phyloP scores from a whole-genome alignment of 1,140 invertebrate species.

The Metopolophium dirhodum region DNA sequence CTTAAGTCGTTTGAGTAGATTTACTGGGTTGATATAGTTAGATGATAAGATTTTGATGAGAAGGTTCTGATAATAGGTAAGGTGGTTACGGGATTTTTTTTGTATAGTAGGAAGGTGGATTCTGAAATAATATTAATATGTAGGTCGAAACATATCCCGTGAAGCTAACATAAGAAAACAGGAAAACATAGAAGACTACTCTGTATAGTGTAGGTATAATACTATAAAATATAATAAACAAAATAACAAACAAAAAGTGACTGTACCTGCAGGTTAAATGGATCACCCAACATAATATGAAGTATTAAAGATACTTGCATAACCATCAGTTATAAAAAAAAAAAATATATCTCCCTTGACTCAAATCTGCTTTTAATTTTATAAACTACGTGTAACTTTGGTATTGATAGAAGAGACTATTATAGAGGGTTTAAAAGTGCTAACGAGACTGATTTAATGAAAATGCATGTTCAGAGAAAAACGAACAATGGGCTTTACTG shows the following conservation, averaged over 20 bases:
- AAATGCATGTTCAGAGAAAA: slow-evolving; percentile 38
- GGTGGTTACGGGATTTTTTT: not conserved
- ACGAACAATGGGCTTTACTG: slow-evolving; percentile 10
- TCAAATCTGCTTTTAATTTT: slow-evolving; percentile 18
- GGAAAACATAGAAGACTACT: not conserved
- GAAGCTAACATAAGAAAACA: not conserved
- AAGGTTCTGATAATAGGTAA: not conserved
- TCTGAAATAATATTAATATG: not conserved
- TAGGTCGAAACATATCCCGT: not conserved
- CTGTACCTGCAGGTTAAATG: not conserved
- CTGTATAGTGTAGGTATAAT: not conserved
- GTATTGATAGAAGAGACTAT: not conserved
- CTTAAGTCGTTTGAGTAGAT: not conserved
- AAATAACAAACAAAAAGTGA: not conserved
- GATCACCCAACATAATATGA: not conserved
- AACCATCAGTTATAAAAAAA: not conserved
- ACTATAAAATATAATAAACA: not conserved
- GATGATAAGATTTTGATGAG: not conserved
- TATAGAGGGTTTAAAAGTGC: slow-evolving; percentile 16
- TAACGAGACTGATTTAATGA: slow-evolving; percentile 45
- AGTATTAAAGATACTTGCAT: slow-evolving; percentile 6
- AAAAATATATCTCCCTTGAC: not conserved
- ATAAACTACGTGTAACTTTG: slow-evolving; percentile 12
- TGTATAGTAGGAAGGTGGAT: not conserved
- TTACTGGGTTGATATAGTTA: no score